Evolutionary conservation across 2,113 vertebrate species (phyloP), one percentile per base, ranked within the genome.

Genomic region (Sisor rabdophorus): DNA sequence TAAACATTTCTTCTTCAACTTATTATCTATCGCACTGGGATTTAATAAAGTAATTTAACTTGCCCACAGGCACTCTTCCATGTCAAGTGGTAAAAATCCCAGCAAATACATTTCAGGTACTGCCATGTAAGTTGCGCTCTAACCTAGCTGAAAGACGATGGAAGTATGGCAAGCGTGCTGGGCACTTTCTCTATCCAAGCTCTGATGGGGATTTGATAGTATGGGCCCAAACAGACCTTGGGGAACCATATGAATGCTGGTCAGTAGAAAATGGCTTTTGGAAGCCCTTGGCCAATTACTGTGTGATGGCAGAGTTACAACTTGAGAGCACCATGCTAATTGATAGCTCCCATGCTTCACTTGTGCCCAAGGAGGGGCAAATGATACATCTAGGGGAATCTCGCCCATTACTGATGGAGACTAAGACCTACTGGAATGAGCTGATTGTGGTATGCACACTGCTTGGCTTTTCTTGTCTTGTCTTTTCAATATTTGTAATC

Each of bases 351-450:
- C 86, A 86, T 12, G 92, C 91, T 0, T 90, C 88, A 0, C 85
- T 67, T 17, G 77, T 63, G 47, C 73, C 85, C 50, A 84, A 85
- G 69, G 86, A 86, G 58, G 84, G 89, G 72, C 82, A 85, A 6
- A 79, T 92, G 69, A 87, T 90, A 65, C 85, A 91, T 69, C 91
- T 89, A 0, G 87, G 86, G 26, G 85, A 92, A 71, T 83, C 88
- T 20, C 81, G 84, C 0, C 89, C 86, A 0, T 88, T 90, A 0
- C 90, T 85, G 78, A 87, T 90, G 86, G 92, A 90, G 0, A 89
- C 89, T 64, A 95, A 93, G 86, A 95, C 93, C 32, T 99, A 98
- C 89, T 97, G 95, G 96, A 96, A 93, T 0, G 96, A 99, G 87
- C 94, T 98, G 82, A 88, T 99, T 48, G 92, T 96, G 71, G 96